Percentiles rank a stretch among this genome's conserved stretches.
These are phyloP conservation scores for Stegostoma tigrinum DNA, from an alignment of 2,113 vertebrate species.

Conservation along the genomic window DNA sequence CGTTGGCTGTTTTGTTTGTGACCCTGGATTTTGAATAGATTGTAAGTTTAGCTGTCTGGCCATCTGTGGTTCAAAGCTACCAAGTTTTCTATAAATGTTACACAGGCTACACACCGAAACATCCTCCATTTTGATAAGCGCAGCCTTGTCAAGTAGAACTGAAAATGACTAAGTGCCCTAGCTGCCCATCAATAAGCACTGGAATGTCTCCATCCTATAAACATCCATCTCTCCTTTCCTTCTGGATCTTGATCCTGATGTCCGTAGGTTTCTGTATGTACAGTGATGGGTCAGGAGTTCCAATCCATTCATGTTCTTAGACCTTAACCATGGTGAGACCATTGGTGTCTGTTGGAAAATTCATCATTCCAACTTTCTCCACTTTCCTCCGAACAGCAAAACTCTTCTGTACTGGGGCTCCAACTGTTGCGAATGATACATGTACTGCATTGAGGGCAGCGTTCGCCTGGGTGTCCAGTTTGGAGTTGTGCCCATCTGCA, in stretches of 20 bases:
- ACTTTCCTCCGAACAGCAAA: conserved; percentile 9
- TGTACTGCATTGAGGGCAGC: background rate
- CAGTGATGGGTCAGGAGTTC: background rate
- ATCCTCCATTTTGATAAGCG: background rate
- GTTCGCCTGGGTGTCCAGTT: background rate
- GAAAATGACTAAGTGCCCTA: background rate
- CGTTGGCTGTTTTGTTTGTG: background rate
- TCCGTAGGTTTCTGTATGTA: conserved; percentile 2
- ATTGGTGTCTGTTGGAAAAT: background rate
- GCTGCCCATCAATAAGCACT: background rate
- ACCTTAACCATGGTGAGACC: conserved; percentile 9
- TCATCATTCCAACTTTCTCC: background rate
- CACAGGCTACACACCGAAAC: background rate
- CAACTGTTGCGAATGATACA: background rate
- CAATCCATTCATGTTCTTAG: background rate
- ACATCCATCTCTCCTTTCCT: background rate
- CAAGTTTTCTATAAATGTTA: background rate
- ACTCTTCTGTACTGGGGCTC: conserved; percentile 7
- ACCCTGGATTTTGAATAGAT: background rate
- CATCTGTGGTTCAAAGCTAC: background rate
- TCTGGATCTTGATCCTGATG: background rate
- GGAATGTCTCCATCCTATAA: background rate
- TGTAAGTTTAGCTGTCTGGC: background rate
- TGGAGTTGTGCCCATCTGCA: background rate
- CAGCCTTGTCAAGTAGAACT: background rate